Base-by-base conservation (phyloP, 2,888 invertebrate species). In the Acleris holmiana region DNA sequence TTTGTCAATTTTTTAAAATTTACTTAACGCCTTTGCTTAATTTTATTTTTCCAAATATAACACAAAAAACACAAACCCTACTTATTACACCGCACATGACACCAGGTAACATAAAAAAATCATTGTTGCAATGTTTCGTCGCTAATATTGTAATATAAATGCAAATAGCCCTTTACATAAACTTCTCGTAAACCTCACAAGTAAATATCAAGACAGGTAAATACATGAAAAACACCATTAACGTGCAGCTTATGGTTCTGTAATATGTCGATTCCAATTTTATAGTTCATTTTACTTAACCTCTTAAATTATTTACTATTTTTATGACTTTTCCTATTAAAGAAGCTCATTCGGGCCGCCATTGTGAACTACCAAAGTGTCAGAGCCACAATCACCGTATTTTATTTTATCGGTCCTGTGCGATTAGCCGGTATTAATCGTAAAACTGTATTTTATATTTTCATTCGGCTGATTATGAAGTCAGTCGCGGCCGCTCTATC, bases 391-490 rank as follows among this genome's bases (percentile, higher is more conserved):
- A 65, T 65, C 54, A 55, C 49, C 46, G 44, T 35, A 51, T 60
- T 65, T 60, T 65, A 60, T 65, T 65, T 59, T 59, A 64, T 53
- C 53, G 54, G 10, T 13, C 64, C 53, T n/a, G 25, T 40, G 23
- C 60, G 60, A 65, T 60, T 65, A 65, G 47, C 54, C 59, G 65
- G 50, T 54, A 65, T 65, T 65, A 59, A 65, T 65, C 59, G 65
- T 65, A 50, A 65, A 65, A 59, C 55, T 50, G 55, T 65, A 60
- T 65, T 65, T 64, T 60, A 65, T 65, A 65, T 65, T 64, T 65
- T 60, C 65, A 65, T 65, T 65, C 60, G 54, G 41, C 35, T 60
- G 54, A 65, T 64, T 64, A 65, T 65, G 59, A 60, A 65, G 59
- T 65, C 65, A 65, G 59, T 44, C 65, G 54, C 55, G 60, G 35